Evolutionary conservation across 2,888 invertebrate species (phyloP).

Genomic region (Apotomis turbidana): DNA sequence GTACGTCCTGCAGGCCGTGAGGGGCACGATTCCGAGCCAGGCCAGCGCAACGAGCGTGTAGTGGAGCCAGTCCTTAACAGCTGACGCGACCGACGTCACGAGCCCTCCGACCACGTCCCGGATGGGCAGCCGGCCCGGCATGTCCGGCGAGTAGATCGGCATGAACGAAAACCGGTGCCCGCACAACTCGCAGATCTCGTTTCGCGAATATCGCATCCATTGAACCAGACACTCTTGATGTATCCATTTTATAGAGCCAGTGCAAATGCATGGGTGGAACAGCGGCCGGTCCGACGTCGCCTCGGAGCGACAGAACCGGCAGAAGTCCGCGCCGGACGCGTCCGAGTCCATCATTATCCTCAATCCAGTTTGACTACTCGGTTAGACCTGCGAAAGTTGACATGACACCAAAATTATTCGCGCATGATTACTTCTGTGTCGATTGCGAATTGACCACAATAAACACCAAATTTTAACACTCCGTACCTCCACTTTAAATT

Average conservation of each 20-base stretch:
- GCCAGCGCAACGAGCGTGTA: constrained; percentile 98
- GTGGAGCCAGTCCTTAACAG: constrained; percentile 98
- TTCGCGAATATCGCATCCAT: constrained; percentile 99
- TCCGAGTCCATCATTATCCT: constrained; percentile 78
- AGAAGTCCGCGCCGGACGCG: constrained; percentile 92
- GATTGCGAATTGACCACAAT: constrained; percentile 11
- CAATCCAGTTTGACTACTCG: constrained; percentile 76
- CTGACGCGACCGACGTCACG: constrained; percentile 94
- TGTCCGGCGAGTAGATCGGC: constrained; percentile 99
- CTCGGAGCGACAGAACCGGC: constrained; percentile 98
- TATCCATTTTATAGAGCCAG: constrained; percentile 99
- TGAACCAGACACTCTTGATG: constrained; percentile 99
- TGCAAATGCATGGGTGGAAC: constrained; percentile 99
- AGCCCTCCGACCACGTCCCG: constrained; percentile 96
- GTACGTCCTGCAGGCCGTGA: constrained; percentile 98
- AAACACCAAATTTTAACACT: constrained; percentile 33
- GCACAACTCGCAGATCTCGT: constrained; percentile 99
- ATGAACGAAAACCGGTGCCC: constrained; percentile 99
- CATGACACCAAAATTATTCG: constrained; percentile 44
- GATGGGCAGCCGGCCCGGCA: constrained; percentile 98
- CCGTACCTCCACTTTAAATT: constrained; percentile 57
- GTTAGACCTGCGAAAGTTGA: constrained; percentile 67
- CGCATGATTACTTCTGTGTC: constrained; percentile 22
- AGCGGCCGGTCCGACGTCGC: constrained; percentile 95
- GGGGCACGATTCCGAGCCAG: constrained; percentile 98